Base-by-base conservation (phyloP, 2,888 invertebrate genomes). In the Blastobasis adustella region DNA sequence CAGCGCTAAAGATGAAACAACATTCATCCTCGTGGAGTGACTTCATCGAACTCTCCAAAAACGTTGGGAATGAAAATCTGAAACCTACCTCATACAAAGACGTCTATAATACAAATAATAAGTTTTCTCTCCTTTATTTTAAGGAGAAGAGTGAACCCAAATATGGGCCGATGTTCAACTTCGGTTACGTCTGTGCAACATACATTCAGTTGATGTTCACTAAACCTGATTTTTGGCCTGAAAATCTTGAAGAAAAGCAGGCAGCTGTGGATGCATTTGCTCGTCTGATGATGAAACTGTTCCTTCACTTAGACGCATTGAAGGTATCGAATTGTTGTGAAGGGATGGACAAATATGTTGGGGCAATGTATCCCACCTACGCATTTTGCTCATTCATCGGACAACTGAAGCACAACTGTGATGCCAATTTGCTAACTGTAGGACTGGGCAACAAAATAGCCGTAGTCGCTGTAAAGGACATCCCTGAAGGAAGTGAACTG, bases 381-480 rank as follows among this genome's bases (percentile, higher is more conserved):
- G 67, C 62, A 23, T 53, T 55, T 10, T 71, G 58, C 49, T 52
- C 66, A 4, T 62, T 71, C 7, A 54, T 59, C 46, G 62, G 68
- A 4, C 69, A 69, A 57, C 10, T 72, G 37, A 60, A 54, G 37
- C 54, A 59, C n/a, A 59, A 60, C 3, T 72, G 71, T 46, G 49
- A 45, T 4, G 59, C 69, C 0, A 72, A 72, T 56, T 47, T 57
- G 3, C 5, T 65, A 45, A 51, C 50, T 5, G 43, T 60, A 2
- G 59, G 58, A 10, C 46, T 66, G 0, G 61, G 64, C 40, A 57
- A 67, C 7, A 55, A 56, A 46, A 47, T 63, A 7, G 62, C 58
- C 5, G 53, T 70, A 10, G 54, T 70, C 10, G 66, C 71, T 0
- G 3, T 63, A 0, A 51, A 57, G 46, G 61, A 67, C 4, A 64